phyloP scores from a whole-genome alignment of 1,140 invertebrate species.

The Brachionus asplanchnoidis region DNA sequence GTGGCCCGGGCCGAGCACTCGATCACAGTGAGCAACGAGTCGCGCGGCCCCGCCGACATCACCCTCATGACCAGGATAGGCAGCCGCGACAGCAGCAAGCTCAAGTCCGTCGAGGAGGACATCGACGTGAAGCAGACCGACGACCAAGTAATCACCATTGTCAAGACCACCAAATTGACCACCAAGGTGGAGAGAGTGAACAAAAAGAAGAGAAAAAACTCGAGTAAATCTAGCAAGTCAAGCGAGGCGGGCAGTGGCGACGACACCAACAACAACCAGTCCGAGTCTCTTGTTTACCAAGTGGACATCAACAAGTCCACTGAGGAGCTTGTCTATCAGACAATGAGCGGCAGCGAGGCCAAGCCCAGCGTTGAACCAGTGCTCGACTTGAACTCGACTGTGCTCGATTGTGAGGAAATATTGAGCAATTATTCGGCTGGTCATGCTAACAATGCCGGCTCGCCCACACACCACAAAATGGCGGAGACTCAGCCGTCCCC shows the following conservation, averaged over 20 bases:
- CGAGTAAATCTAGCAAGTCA: background rate
- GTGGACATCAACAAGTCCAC: slow-evolving; percentile 32
- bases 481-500: background rate
- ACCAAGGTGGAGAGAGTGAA: slow-evolving; percentile 6
- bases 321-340: slow-evolving; percentile 1
- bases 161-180: slow-evolving; percentile 21
- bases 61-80: background rate
- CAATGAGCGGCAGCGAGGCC: background rate
- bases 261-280: background rate
- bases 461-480: background rate
- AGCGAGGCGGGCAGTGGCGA: background rate
- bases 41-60: background rate
- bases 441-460: background rate
- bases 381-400: slow-evolving; percentile 27
- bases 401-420: slow-evolving; percentile 32
- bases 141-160: slow-evolving; percentile 9
- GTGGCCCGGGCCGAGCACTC: background rate
- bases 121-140: background rate
- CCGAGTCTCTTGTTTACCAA: background rate
- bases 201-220: slow-evolving; percentile 26
- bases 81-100: background rate
- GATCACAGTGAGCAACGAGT: background rate
- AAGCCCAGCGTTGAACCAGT: background rate
- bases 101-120: background rate
- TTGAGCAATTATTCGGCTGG: slow-evolving; percentile 27